Percentiles rank a stretch among this genome's conserved stretches.
phyloP scores from a whole-genome alignment of 2,888 invertebrate genomes.

The Leptinotarsa peninsularis region DNA sequence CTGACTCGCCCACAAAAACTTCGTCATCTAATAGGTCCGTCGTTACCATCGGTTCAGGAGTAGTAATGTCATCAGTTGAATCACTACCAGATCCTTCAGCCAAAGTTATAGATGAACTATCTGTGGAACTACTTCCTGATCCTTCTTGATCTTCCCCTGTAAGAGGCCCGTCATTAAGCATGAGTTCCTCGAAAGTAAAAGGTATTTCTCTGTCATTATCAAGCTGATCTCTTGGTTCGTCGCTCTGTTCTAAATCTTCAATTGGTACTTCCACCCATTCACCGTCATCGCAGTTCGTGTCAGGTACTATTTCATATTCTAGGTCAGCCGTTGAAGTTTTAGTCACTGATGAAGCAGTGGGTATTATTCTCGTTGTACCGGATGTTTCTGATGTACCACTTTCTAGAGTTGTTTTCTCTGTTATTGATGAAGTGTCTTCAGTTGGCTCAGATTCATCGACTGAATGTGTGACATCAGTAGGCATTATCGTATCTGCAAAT shows the following conservation, averaged over 20 bases:
- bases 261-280: conserved; percentile 62
- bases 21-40: not conserved
- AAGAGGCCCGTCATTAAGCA: conserved; percentile 68
- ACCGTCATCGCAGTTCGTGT: conserved; percentile 69
- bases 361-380: conserved; percentile 37
- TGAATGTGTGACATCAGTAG: conserved; percentile 70
- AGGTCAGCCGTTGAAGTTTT: conserved; percentile 58
- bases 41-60: conserved; percentile 39
- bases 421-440: conserved; percentile 9
- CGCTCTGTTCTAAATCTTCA: conserved; percentile 14
- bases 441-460: conserved; percentile 57
- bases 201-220: conserved; percentile 53
- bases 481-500: conserved; percentile 73
- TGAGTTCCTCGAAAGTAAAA: conserved; percentile 66
- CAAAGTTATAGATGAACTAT: conserved; percentile 29
- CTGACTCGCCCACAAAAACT: conserved; percentile 12
- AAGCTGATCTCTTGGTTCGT: not conserved
- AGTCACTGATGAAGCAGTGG: conserved; percentile 37
- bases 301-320: conserved; percentile 69
- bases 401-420: conserved; percentile 21
- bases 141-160: conserved; percentile 55
- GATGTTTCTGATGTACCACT: conserved; percentile 34
- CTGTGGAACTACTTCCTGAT: conserved; percentile 56
- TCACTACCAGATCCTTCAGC: not conserved
- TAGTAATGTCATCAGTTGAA: not conserved